Evolutionary conservation across 2,888 invertebrate genomes (phyloP).

Genomic region (Trachelus stipa): DNA sequence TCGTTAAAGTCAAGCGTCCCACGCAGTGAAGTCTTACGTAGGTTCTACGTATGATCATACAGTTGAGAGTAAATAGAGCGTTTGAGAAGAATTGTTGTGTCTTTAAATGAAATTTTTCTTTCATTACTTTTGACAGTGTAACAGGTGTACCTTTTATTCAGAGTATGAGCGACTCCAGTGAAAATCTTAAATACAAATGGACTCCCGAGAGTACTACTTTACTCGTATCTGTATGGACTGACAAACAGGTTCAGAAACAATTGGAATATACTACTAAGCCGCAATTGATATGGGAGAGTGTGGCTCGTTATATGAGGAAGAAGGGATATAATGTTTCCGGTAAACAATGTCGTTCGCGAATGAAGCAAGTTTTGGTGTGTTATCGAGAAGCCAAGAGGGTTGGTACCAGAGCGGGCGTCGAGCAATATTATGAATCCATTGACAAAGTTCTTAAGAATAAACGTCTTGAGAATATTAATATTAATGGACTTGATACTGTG

Average conservation of each 20-base stretch:
- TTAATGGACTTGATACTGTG: constrained; percentile 59
- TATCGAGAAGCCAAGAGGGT: constrained; percentile 62
- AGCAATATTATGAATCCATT: constrained; percentile 62
- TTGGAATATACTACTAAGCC: constrained; percentile 56
- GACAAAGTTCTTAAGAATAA: constrained; percentile 58
- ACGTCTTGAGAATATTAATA: constrained; percentile 35
- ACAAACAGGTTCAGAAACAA: constrained; percentile 63
- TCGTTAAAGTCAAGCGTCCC: neutral
- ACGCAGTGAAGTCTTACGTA: neutral
- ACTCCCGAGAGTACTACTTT: constrained; percentile 61
- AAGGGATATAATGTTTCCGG: constrained; percentile 62
- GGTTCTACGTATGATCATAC: neutral
- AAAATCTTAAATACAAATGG: constrained; percentile 61
- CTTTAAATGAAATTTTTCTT: neutral
- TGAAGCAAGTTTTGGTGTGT: constrained; percentile 63
- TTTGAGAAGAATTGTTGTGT: neutral
- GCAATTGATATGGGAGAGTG: constrained; percentile 62
- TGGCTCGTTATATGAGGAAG: constrained; percentile 61
- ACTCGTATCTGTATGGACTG: constrained; percentile 63
- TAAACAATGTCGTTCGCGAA: constrained; percentile 63
- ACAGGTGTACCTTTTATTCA: neutral
- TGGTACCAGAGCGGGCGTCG: constrained; percentile 57
- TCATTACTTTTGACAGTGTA: neutral
- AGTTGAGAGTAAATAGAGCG: neutral
- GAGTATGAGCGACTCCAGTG: constrained; percentile 54